Base-by-base conservation (phyloP, 2,888 invertebrate genomes). In the Fragum fragum region DNA sequence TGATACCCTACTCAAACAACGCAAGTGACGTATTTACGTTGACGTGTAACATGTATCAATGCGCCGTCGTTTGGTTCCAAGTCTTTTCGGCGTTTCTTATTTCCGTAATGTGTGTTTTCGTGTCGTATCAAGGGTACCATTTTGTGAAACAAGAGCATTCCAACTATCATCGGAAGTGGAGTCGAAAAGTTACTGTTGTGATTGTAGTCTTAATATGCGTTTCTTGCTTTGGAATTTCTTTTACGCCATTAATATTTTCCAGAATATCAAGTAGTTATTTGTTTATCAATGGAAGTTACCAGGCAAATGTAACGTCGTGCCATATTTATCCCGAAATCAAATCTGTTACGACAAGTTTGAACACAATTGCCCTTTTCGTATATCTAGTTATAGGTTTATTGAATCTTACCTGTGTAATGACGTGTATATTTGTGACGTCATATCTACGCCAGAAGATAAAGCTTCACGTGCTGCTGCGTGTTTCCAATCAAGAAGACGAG, bases 1-100 rank as follows among this genome's bases (percentile, higher is more conserved):
- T 74, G 32, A 74, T 74, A 28, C 63, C 74, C 3, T 74, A 74
- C 32, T 74, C 66, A 6, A 59, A 53, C n/a, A 23, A 66, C 14
- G 52, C 36, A 21, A 39, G 21, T 16, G 74, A 53, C 11, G 74
- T 53, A 21, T 53, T 53, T 26, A 39, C 66, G 18, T 53, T 66
- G 26, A 74, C 74, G 23, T 74, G 74, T 66, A 66, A 52, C 21
- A 66, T 74, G 53, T 74, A 74, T 21, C 74, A 74, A 21, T 63
- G 63, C 23, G 47, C 74, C n/a, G 53, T 66, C 9, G 66, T 61
- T 1, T 74, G 74, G 74, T 74, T 66, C 53, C 74, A 74, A 29
- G 53, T 74, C 5, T 66, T 74, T 9, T 74, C 66, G 18, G 66
- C 66, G 14, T 63, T 74, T 23, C 21, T 74, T 11, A 74, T 74